Evolutionary conservation across 2,797 vertebrate genomes (phyloP).

Genomic region (Poeciliopsis turneri): DNA sequence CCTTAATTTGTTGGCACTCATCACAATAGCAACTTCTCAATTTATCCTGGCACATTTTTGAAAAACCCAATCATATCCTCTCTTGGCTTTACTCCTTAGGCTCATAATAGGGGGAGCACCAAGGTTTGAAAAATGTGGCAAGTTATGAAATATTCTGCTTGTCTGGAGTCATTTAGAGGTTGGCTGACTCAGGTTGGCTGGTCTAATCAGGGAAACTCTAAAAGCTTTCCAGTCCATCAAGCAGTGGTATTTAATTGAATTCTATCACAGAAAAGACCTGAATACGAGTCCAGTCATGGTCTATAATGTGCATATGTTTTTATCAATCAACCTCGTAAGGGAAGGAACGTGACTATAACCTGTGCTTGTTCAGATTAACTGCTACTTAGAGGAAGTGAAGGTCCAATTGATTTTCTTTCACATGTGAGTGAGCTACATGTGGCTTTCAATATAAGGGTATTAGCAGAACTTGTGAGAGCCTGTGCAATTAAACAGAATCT

Average conservation of each 20-base stretch:
- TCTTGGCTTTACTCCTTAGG: conserved; percentile 1
- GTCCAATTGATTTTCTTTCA: conserved; percentile 82
- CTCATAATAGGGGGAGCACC: conserved; percentile 14
- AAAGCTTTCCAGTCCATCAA: conserved; percentile 65
- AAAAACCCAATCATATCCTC: conserved; percentile 45
- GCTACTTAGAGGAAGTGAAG: conserved; percentile 71
- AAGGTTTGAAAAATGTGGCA: conserved; percentile 39
- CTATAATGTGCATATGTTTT: conserved; percentile 50
- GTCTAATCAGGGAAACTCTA: conserved; percentile 55
- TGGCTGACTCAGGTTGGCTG: conserved; percentile 18
- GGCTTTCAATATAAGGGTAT: conserved; percentile 69
- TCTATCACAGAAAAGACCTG: conserved; percentile 46
- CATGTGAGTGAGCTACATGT: conserved; percentile 71
- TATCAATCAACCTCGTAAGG: conserved; percentile 74
- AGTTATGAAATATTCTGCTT: conserved; percentile 38
- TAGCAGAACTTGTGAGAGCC: conserved; percentile 71
- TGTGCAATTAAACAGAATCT: conserved; percentile 59
- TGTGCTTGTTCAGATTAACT: conserved; percentile 75
- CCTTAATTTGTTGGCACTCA: conserved; percentile 38
- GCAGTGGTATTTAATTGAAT: conserved; percentile 50
- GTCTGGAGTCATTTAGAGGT: conserved; percentile 32
- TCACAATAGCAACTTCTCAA: conserved; percentile 23
- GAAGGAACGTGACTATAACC: conserved; percentile 74
- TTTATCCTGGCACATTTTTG: conserved; percentile 39
- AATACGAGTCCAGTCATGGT: conserved; percentile 50